Evolutionary conservation across 92 coral and sea anemone species (phyloP).

Genomic region (Hydrozoanthus gracilis): DNA sequence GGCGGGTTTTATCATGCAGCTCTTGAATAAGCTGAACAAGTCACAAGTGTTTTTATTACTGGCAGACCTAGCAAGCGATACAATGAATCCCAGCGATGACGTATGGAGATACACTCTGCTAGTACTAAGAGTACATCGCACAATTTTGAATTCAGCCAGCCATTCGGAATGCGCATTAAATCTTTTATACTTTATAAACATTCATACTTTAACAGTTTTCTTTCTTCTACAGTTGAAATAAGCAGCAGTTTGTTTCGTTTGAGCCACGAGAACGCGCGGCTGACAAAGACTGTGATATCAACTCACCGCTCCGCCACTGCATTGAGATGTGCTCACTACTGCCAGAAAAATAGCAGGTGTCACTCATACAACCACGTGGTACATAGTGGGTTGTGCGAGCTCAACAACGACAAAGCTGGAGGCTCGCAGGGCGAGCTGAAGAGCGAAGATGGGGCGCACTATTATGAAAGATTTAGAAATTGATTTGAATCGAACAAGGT

Average conservation of each 20-base stretch:
- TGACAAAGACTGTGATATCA: constrained; percentile 35
- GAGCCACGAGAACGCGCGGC: constrained; percentile 27
- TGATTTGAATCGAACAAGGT: background rate
- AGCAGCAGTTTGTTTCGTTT: constrained; percentile 53
- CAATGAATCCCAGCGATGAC: too few relatives aligned
- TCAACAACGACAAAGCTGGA: constrained; percentile 40
- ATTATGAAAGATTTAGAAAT: constrained; percentile 48
- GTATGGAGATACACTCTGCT: too few relatives aligned
- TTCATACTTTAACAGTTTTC: too few relatives aligned
- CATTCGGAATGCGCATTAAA: too few relatives aligned
- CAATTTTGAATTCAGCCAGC: too few relatives aligned
- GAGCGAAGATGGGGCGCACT: constrained; percentile 33
- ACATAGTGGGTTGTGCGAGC: constrained; percentile 52
- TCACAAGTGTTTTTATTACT: too few relatives aligned
- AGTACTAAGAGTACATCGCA: too few relatives aligned
- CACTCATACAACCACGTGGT: constrained; percentile 65
- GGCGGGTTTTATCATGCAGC: too few relatives aligned
- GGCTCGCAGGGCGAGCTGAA: constrained; percentile 9
- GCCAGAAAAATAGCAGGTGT: constrained; percentile 57
- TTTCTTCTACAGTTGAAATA: constrained; percentile 42
- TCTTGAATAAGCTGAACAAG: too few relatives aligned
- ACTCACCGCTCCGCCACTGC: constrained; percentile 29
- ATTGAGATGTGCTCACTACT: constrained; percentile 60
- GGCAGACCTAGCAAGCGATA: too few relatives aligned
- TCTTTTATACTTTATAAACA: too few relatives aligned